Evolutionary conservation across 2,113 vertebrate genomes (phyloP).

Genomic region (Brachypodius melanocephalos): DNA sequence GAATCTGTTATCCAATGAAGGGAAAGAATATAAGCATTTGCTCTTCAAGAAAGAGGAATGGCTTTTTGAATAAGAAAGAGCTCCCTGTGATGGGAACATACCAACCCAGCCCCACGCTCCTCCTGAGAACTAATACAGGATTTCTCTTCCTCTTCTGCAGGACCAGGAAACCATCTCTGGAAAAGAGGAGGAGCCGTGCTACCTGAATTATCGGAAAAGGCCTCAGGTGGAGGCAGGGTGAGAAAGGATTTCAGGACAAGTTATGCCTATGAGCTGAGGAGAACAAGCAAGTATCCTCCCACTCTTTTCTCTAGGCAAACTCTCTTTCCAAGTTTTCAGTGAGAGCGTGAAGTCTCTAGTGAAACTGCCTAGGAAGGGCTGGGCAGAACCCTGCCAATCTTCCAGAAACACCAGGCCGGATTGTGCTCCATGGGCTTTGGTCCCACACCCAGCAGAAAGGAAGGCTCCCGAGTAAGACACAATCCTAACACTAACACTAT

Average conservation of each 20-base stretch:
- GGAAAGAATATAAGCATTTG: neutral
- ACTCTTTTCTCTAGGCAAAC: constrained; percentile 41
- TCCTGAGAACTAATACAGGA: neutral
- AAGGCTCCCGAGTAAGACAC: neutral
- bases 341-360: neutral
- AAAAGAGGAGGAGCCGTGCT: neutral
- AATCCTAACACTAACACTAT: neutral
- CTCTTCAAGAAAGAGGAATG: neutral
- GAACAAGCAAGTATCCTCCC: constrained; percentile 39
- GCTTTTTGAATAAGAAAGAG: neutral
- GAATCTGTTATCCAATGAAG: neutral
- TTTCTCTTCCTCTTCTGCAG: neutral
- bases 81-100: neutral
- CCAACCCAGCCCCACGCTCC: neutral
- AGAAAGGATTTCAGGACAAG: constrained; percentile 50
- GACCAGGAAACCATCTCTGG: neutral
- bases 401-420: neutral
- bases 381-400: fast-evolving
- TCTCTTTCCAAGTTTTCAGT: neutral
- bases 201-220: constrained; percentile 25
- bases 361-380: neutral
- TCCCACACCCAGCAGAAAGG: neutral
- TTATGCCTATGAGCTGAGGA: constrained; percentile 9
- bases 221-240: constrained; percentile 50
- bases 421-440: neutral